phyloP scores from a whole-genome alignment of 2,888 invertebrate genomes.

The Helicoverpa assulta region DNA sequence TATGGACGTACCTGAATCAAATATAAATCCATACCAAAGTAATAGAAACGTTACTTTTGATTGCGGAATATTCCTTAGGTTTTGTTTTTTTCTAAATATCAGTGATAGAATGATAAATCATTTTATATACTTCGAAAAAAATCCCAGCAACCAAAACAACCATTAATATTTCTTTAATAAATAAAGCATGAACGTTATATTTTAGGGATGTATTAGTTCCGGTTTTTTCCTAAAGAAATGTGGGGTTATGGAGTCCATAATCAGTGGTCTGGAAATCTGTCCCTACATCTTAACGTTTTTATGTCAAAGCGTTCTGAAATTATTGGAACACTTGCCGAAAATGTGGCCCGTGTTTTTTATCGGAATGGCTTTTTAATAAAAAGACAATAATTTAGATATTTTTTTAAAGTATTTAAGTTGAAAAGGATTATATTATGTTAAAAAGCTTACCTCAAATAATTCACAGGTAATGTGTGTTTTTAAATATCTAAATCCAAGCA shows the following conservation, averaged over 20 bases:
- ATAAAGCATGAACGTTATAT: constrained; percentile 23
- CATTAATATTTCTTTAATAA: constrained; percentile 23
- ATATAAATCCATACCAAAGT: too few relatives aligned
- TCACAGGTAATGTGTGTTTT: constrained; percentile 6
- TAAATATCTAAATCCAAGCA: constrained; percentile 25
- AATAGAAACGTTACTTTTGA: too few relatives aligned
- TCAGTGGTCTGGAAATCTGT: constrained; percentile 46
- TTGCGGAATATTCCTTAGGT: too few relatives aligned
- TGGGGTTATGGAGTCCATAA: constrained; percentile 36
- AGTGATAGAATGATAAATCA: background rate
- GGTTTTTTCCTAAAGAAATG: constrained; percentile 23
- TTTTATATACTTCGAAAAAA: background rate
- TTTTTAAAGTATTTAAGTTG: background rate
- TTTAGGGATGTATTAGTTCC: constrained; percentile 24
- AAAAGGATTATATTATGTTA: too few relatives aligned
- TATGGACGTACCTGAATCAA: too few relatives aligned
- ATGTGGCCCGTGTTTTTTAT: background rate
- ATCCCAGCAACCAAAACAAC: constrained; percentile 1
- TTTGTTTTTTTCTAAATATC: too few relatives aligned
- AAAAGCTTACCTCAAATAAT: too few relatives aligned
- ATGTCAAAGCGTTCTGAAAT: constrained; percentile 19
- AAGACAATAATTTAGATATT: background rate
- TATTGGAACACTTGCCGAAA: constrained; percentile 8
- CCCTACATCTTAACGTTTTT: constrained; percentile 34
- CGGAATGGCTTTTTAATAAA: background rate